Conservation (phyloP, 1,140 invertebrate genomes). For the Berghia stephanieae region DNA sequence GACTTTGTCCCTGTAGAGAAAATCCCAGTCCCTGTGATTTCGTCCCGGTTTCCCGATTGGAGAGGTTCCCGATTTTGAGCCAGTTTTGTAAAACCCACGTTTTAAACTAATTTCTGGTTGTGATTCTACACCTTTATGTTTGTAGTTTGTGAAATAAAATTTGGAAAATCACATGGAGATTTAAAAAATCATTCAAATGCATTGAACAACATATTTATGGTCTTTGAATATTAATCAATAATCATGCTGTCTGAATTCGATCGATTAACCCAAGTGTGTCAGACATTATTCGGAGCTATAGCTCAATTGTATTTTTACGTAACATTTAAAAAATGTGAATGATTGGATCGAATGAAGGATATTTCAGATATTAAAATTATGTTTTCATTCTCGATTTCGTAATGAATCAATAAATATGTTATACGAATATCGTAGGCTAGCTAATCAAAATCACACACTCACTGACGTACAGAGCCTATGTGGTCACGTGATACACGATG, state of each 20-base stretch:
- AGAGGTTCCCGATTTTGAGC: no score
- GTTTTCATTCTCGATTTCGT: neutral
- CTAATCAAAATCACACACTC: neutral
- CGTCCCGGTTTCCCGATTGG: no score
- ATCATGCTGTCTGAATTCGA: neutral
- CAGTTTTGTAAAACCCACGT: no score
- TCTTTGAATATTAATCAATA: neutral
- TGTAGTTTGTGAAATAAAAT: neutral
- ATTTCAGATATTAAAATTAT: neutral
- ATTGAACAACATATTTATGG: neutral
- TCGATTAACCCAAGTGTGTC: neutral
- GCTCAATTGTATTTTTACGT: neutral
- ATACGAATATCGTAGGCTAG: neutral
- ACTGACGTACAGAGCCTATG: conserved; percentile 29
- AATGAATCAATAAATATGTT: neutral
- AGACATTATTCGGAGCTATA: neutral
- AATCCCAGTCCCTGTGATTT: no score
- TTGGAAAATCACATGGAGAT: neutral
- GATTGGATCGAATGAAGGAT: no score
- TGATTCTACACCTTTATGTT: neutral
- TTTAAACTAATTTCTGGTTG: neutral
- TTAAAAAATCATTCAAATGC: neutral
- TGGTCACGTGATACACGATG: conserved; percentile 28
- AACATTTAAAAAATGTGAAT: neutral
- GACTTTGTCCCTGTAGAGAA: no score